Evolutionary conservation across 1,140 invertebrate species (phyloP).

Genomic region (Aphis gossypii): DNA sequence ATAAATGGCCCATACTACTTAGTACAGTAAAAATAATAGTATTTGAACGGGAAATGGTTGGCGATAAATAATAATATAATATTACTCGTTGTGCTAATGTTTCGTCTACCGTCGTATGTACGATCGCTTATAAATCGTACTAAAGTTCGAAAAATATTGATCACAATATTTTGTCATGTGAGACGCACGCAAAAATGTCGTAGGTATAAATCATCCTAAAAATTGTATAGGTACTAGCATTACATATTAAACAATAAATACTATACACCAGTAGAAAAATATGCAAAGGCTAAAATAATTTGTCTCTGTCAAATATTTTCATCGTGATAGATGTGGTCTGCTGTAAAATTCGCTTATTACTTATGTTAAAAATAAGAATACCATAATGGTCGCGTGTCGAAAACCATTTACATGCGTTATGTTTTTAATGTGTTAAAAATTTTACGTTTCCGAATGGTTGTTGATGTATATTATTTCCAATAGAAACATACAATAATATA

Average conservation of each 20-base stretch:
- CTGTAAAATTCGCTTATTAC: not conserved
- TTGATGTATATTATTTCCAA: not conserved
- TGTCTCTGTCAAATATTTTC: not conserved
- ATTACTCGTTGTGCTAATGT: no score
- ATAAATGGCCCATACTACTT: no score
- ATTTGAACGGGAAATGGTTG: no score
- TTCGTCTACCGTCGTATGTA: no score
- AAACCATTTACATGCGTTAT: not conserved
- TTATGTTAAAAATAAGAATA: not conserved
- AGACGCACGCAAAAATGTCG: no score
- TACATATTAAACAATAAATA: not conserved
- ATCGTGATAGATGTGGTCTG: not conserved
- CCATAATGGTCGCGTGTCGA: not conserved
- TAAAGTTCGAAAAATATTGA: no score
- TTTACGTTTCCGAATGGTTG: not conserved
- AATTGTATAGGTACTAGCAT: no score
- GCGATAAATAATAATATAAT: no score
- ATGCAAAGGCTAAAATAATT: not conserved
- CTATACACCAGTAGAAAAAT: not conserved
- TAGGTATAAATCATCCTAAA: no score
- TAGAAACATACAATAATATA: not conserved
- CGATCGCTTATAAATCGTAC: no score
- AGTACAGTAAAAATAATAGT: no score
- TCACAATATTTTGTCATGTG: no score
- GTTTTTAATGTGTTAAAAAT: not conserved